Conservation (phyloP, 2,888 invertebrate genomes). For the Dendrolimus houi region DNA sequence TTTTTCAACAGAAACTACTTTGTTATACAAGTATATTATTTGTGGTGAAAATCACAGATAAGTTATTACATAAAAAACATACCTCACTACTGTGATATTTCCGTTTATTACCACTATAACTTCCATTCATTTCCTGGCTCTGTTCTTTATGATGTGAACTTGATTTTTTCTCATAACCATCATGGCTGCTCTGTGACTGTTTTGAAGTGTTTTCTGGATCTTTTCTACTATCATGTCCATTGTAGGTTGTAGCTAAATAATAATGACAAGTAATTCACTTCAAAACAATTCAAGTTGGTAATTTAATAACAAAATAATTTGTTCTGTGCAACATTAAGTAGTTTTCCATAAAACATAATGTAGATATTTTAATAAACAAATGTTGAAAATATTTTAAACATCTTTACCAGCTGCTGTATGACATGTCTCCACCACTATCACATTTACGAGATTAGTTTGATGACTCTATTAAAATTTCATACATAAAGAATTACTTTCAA, state of each 20-base stretch:
- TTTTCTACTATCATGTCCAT: constrained; percentile 51
- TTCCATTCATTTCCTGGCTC: constrained; percentile 41
- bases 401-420: no score
- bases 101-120: constrained; percentile 45
- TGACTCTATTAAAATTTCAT: no score
- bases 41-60: constrained; percentile 7
- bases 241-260: constrained; percentile 43
- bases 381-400: no score
- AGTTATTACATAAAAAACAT: constrained; percentile 12
- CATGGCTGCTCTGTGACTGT: constrained; percentile 29
- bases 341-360: no score
- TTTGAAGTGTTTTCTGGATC: constrained; percentile 49
- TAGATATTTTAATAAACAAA: no score
- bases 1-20: no score
- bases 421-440: no score
- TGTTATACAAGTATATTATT: neutral
- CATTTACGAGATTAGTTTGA: no score
- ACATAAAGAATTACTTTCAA: no score
- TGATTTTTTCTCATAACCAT: constrained; percentile 23
- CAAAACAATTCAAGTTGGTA: no score
- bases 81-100: constrained; percentile 64
- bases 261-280: neutral
- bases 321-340: no score
- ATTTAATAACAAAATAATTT: no score
- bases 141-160: constrained; percentile 22